Base-by-base conservation (phyloP, 1,140 invertebrate genomes). In the Microplitis demolitor region DNA sequence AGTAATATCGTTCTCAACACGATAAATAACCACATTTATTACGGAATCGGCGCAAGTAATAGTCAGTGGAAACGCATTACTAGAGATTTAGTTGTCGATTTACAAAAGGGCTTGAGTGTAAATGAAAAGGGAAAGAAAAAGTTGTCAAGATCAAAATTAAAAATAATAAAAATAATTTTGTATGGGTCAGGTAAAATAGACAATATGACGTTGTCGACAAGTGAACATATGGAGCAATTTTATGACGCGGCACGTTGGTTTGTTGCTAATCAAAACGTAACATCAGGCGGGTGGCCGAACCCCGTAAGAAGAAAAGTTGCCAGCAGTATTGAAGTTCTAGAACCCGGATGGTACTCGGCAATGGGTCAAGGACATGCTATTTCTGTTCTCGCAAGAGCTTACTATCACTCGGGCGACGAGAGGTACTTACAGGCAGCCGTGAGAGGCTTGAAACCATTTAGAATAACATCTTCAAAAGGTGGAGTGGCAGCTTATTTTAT, bases 341-440 rank as follows among this genome's bases (percentile, higher is more conserved):
- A 91, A 74, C 92, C 95, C 13, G 96, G 96, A 69, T 98, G 96
- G 96, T 95, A 97, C 83, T 99, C 97, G 3, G 96, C 96, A 5
- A 99, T 99, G 98, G 96, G 95, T 4, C 97, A 99, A 84, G 98
- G 98, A 0, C 98, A 99, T 84, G 97, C 94, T 0, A 95, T 99
- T 71, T 98, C 97, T 0, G 90, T 99, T 9, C 87, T 99, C 61
- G 91, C 95, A 3, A 89, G 98, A 76, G 97, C 97, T 0, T 98
- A 95, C 87, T 89, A 93, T 84, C 90, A 92, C 82, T 96, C 94
- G 14, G 90, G 93, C 9, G 91, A 96, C 78, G 79, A 86, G 63
- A 84, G 85, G 60, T 99, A 97, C 87, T 88, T 99, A 67, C 89
- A 92, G 53, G 91, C 96, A 13, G 97, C 97, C 8, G 83, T 92